A percentile compares a stretch with the other conserved stretches of the same genome.
Conservation (phyloP, 2,797 vertebrate species). For the Prionace glauca region DNA sequence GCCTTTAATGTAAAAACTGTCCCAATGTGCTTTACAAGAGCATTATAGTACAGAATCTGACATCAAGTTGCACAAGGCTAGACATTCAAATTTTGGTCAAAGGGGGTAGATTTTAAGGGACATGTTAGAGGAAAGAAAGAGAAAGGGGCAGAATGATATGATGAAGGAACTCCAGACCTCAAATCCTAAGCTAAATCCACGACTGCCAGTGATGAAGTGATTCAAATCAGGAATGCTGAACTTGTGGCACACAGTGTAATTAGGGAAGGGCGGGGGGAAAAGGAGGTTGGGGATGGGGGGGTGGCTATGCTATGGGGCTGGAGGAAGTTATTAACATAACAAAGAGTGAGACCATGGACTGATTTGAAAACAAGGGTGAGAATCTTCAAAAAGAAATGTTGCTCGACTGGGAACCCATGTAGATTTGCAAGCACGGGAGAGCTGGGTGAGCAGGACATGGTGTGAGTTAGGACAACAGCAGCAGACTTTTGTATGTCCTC, state of each 20-base stretch:
- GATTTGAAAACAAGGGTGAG: background rate
- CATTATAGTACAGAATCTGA: background rate
- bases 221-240: background rate
- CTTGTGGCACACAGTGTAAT: background rate
- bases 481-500: background rate
- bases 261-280: no score
- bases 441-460: background rate
- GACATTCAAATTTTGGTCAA: background rate
- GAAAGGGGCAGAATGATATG: background rate
- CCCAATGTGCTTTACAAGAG: background rate
- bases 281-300: no score
- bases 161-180: background rate
- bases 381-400: background rate
- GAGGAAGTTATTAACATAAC: background rate
- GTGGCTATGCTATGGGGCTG: background rate
- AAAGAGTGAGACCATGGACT: background rate
- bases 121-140: background rate
- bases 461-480: background rate
- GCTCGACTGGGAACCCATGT: no score
- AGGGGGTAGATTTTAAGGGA: background rate
- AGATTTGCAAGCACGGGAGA: background rate
- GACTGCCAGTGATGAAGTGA: background rate
- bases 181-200: background rate
- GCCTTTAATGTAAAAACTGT: background rate
- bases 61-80: background rate